Conservation (phyloP, 2,797 vertebrate genomes). For the Gobio occitaniae region DNA sequence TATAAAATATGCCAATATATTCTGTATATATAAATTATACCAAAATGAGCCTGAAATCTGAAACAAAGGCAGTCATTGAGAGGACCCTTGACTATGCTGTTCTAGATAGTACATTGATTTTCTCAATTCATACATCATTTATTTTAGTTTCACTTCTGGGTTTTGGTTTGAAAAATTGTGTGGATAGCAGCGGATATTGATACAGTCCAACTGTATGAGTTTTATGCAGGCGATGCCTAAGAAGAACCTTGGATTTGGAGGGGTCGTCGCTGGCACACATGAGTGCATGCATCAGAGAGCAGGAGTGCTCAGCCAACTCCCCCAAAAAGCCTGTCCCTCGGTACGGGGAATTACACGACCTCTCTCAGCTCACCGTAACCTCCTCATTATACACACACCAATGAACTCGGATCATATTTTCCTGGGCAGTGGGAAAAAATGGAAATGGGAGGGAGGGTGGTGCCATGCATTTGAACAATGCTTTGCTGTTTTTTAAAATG, state of each 20-base stretch:
- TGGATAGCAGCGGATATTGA: conserved; percentile 58
- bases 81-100: neutral
- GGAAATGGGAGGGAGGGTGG: conserved; percentile 71
- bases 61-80: conserved; percentile 15
- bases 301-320: conserved; percentile 84
- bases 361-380: conserved; percentile 85
- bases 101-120: conserved; percentile 42
- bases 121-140: conserved; percentile 58
- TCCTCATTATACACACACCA: conserved; percentile 89
- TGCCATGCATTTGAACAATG: conserved; percentile 81
- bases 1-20: neutral
- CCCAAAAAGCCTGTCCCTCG: conserved; percentile 82
- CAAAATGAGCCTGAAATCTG: neutral
- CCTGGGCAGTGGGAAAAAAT: conserved; percentile 70
- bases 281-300: conserved; percentile 84
- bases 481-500: conserved; percentile 78
- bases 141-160: conserved; percentile 51
- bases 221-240: conserved; percentile 75
- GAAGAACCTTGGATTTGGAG: conserved; percentile 80
- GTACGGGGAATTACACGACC: conserved; percentile 86
- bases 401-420: conserved; percentile 85
- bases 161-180: conserved; percentile 56
- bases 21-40: neutral
- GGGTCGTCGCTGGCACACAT: conserved; percentile 81
- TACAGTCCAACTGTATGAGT: conserved; percentile 66